A percentile compares a stretch with the other conserved stretches of the same genome.
phyloP scores from a whole-genome alignment of 2,113 vertebrate species.

The Aleadryas rufinucha region DNA sequence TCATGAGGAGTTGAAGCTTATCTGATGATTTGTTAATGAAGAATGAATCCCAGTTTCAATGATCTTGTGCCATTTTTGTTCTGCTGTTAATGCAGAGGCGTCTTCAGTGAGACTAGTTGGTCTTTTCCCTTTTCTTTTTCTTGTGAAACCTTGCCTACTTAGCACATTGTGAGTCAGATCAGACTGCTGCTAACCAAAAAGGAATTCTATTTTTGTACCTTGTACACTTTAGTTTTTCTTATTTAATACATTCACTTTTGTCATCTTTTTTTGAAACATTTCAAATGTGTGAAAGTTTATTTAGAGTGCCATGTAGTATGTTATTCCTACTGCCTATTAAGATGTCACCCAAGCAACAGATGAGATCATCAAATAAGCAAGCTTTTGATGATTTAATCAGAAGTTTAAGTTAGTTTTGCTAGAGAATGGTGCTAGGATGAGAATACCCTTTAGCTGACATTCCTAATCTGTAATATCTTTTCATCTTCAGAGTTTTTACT shows the following conservation, averaged over 20 bases:
- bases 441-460: not conserved
- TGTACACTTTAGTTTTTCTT: not conserved
- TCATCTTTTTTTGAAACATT: not conserved
- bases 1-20: not conserved
- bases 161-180: conserved; percentile 26
- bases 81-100: conserved; percentile 7
- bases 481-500: not conserved
- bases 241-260: not conserved
- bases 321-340: not conserved
- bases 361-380: not conserved
- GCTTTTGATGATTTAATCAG: not conserved
- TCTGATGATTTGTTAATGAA: not conserved
- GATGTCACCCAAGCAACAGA: not conserved
- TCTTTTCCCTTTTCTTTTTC: conserved; percentile 6
- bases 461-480: not conserved
- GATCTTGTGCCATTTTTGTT: not conserved
- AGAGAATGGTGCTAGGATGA: not conserved
- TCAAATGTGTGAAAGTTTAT: not conserved
- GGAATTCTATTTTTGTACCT: conserved; percentile 22
- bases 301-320: not conserved
- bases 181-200: conserved; percentile 6
- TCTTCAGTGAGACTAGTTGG: conserved; percentile 21
- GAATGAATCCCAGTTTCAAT: not conserved
- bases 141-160: conserved; percentile 2
- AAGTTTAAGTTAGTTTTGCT: not conserved